These are phyloP conservation scores for Cataglyphis livida DNA, from an alignment of 2,888 invertebrate species.

Conservation along the genomic window DNA sequence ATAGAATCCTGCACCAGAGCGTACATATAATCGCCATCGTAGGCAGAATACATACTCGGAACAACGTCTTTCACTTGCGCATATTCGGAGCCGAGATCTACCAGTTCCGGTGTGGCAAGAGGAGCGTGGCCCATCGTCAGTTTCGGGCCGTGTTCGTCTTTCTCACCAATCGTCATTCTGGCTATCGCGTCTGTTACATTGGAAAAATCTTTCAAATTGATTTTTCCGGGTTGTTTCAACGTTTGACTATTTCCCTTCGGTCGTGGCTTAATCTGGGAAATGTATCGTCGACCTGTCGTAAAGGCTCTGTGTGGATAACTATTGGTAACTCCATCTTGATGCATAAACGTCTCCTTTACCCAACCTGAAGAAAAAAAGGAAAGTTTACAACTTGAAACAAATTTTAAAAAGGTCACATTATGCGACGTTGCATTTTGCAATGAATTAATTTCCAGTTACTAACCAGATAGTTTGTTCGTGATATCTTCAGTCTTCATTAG, in stretches of 20 bases:
- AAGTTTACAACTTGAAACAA: neutral
- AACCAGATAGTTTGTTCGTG: constrained; percentile 83
- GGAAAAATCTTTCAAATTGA: constrained; percentile 95
- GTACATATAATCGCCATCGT: constrained; percentile 89
- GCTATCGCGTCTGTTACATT: constrained; percentile 95
- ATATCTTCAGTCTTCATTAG: constrained; percentile 81
- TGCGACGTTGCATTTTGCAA: neutral
- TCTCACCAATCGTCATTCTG: constrained; percentile 88
- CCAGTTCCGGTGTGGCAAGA: constrained; percentile 91
- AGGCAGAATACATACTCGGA: constrained; percentile 86
- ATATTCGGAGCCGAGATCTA: constrained; percentile 91
- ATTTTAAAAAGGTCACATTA: neutral
- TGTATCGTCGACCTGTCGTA: constrained; percentile 90
- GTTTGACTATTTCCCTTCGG: constrained; percentile 91
- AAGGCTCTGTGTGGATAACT: constrained; percentile 90
- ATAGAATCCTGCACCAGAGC: constrained; percentile 90
- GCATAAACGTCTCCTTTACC: constrained; percentile 87
- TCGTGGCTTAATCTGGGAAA: constrained; percentile 88
- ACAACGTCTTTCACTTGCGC: constrained; percentile 90
- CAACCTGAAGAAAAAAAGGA: constrained; percentile 83
- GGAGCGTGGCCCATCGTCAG: constrained; percentile 89
- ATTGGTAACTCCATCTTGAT: constrained; percentile 86
- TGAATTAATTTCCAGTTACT: constrained; percentile 35
- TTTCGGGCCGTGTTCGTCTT: constrained; percentile 83
- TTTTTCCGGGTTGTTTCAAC: constrained; percentile 94